These are phyloP conservation scores for Podabrus alpinus DNA, from an alignment of 2,888 invertebrate species.

Conservation along the genomic window DNA sequence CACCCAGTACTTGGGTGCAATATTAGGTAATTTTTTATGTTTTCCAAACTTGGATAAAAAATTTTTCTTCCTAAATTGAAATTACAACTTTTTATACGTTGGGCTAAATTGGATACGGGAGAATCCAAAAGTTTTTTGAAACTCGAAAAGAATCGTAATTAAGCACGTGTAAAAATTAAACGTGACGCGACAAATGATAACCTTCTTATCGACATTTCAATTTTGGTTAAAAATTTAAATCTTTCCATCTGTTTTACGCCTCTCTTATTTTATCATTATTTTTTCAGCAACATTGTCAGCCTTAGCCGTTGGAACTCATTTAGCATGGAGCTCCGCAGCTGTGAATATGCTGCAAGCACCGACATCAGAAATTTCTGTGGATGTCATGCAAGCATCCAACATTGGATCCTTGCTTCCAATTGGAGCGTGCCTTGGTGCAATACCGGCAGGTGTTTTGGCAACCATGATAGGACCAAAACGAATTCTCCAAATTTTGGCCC, in stretches of 20 bases:
- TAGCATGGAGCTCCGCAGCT: slow-evolving; percentile 65
- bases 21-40: neutral
- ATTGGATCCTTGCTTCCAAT: slow-evolving; percentile 61
- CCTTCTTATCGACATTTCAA: neutral
- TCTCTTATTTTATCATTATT: neutral
- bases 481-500: slow-evolving; percentile 58
- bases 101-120: too few species aligned
- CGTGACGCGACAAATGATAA: neutral
- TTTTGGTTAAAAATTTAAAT: neutral
- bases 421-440: slow-evolving; percentile 61
- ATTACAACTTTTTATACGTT: too few species aligned
- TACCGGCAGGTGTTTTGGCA: slow-evolving; percentile 61
- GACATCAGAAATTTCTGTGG: slow-evolving; percentile 34
- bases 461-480: slow-evolving; percentile 62
- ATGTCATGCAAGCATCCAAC: slow-evolving; percentile 58
- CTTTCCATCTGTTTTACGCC: too few species aligned
- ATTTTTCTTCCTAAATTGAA: too few species aligned
- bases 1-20: neutral
- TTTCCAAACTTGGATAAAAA: neutral
- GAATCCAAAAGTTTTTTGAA: neutral
- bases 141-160: too few species aligned
- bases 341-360: slow-evolving; percentile 53
- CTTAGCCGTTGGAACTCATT: slow-evolving; percentile 61
- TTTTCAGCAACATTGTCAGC: slow-evolving; percentile 63
- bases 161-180: neutral